These are phyloP conservation scores for Lasius platythorax DNA, from an alignment of 2,888 invertebrate species.

Conservation along the genomic window DNA sequence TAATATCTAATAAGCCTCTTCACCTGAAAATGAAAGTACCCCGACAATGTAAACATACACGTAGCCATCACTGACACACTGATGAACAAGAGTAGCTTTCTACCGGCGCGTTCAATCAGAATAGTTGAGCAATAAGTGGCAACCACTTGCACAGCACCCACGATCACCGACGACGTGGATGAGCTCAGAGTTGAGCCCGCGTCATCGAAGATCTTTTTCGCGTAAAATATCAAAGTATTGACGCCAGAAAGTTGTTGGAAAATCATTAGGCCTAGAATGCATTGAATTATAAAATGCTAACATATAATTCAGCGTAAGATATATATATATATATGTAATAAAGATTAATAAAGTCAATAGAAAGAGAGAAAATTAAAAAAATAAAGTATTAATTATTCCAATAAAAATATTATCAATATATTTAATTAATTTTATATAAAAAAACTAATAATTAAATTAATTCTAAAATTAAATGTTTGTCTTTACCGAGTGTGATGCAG, in stretches of 20 bases:
- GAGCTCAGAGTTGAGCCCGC: slow-evolving; percentile 85
- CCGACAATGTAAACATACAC: slow-evolving; percentile 87
- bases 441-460: not conserved
- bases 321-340: not conserved
- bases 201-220: slow-evolving; percentile 87
- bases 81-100: slow-evolving; percentile 89
- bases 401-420: not conserved
- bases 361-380: not conserved
- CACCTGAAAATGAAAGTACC: slow-evolving; percentile 85
- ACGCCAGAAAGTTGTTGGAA: slow-evolving; percentile 90
- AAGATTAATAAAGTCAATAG: not conserved
- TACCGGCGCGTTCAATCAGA: slow-evolving; percentile 88
- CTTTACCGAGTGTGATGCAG: slow-evolving; percentile 68
- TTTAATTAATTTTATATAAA: not conserved
- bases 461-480: not conserved
- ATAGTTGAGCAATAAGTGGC: slow-evolving; percentile 88
- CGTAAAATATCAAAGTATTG: slow-evolving; percentile 88
- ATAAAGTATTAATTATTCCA: not conserved
- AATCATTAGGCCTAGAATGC: slow-evolving; percentile 88
- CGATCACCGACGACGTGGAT: slow-evolving; percentile 87
- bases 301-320: not conserved
- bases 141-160: slow-evolving; percentile 88
- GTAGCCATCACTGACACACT: slow-evolving; percentile 91
- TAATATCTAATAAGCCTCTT: slow-evolving; percentile 25
- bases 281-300: not conserved